Percentiles rank a stretch among this genome's conserved stretches.
Conservation (phyloP, 1,140 invertebrate species). For the Diorhabda sublineata region DNA sequence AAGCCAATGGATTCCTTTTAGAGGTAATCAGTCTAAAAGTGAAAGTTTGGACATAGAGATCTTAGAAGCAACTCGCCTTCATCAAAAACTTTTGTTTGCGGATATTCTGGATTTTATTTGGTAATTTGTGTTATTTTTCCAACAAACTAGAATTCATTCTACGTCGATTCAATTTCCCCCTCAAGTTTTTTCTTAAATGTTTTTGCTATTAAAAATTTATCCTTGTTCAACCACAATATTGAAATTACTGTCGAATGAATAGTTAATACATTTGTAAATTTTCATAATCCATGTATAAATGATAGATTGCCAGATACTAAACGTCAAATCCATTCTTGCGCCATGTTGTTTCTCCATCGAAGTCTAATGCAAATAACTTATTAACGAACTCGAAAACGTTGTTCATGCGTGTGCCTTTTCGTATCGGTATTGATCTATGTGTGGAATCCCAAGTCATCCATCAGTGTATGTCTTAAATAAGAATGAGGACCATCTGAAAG, state of each 20-base stretch:
- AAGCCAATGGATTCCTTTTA: too few species aligned
- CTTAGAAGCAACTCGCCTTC: too few species aligned
- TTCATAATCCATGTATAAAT: constrained; percentile 3
- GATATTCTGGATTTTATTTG: too few species aligned
- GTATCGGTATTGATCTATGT: not conserved
- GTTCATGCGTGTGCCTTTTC: constrained; percentile 1
- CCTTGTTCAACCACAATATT: not conserved
- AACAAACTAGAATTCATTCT: too few species aligned
- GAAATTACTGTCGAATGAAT: not conserved
- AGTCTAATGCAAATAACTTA: constrained; percentile 1
- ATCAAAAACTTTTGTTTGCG: too few species aligned
- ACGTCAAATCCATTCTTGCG: not conserved
- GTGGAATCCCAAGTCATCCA: constrained; percentile 1
- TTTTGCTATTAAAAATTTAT: too few species aligned
- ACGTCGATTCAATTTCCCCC: too few species aligned
- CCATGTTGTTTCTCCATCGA: not conserved
- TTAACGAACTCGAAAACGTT: not conserved
- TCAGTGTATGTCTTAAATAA: constrained; percentile 2
- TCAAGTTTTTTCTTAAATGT: too few species aligned
- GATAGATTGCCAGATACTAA: not conserved
- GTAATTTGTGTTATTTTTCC: too few species aligned
- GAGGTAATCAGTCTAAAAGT: too few species aligned
- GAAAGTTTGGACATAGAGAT: too few species aligned
- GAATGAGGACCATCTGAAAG: not conserved
- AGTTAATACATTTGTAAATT: not conserved